Evolutionary conservation across 2,888 invertebrate species (phyloP).

Genomic region (Sinhomidia bicolor): DNA sequence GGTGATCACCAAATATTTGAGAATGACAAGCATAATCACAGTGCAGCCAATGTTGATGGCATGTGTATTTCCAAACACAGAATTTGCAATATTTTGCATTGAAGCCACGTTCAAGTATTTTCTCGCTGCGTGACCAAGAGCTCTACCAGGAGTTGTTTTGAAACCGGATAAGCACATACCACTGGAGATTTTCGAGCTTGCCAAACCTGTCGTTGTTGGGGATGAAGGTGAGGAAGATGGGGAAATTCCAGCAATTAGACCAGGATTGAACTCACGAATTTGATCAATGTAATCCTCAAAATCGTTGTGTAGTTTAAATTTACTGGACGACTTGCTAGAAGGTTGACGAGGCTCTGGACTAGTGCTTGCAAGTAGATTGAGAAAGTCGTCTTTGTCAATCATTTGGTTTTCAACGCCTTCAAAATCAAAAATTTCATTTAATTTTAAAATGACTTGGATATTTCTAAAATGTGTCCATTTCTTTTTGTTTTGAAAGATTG

Average conservation of each 20-base stretch:
- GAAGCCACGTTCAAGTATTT: slow-evolving; percentile 51
- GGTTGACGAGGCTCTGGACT: background rate
- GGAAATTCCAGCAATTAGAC: background rate
- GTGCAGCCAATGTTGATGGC: slow-evolving; percentile 62
- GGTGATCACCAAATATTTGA: slow-evolving; percentile 54
- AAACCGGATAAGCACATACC: background rate
- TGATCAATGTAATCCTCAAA: slow-evolving; percentile 45
- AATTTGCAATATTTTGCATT: slow-evolving; percentile 58
- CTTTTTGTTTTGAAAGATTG: too few species aligned
- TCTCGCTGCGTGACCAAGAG: slow-evolving; percentile 35
- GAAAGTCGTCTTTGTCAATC: slow-evolving; percentile 41
- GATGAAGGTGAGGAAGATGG: background rate
- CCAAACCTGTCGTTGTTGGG: background rate
- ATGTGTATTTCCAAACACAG: slow-evolving; percentile 59
- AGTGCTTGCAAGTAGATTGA: slow-evolving; percentile 5
- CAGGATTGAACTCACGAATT: slow-evolving; percentile 57
- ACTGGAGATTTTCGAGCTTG: background rate
- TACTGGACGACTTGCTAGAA: background rate
- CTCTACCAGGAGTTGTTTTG: slow-evolving; percentile 42
- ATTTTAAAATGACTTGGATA: too few species aligned
- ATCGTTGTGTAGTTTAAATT: slow-evolving; percentile 21
- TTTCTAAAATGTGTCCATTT: too few species aligned
- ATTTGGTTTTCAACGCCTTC: slow-evolving; percentile 17
- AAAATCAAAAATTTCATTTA: background rate
- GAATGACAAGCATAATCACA: slow-evolving; percentile 62